Evolutionary conservation across 2,797 vertebrate species (phyloP).

Genomic region (Anabacerthia variegaticeps): DNA sequence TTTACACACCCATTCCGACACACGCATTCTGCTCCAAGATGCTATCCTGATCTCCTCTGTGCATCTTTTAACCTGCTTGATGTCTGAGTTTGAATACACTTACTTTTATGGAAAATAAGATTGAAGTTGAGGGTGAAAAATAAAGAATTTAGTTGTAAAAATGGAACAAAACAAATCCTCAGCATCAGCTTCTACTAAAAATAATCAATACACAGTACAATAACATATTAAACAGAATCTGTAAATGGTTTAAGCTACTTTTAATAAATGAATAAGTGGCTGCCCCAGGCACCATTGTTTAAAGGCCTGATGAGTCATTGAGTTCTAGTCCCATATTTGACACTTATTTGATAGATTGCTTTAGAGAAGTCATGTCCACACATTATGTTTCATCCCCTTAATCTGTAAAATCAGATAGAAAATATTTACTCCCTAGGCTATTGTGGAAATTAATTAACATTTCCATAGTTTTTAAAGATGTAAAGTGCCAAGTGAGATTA

Average conservation of each 20-base stretch:
- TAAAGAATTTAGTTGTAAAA: background rate
- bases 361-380: background rate
- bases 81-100: background rate
- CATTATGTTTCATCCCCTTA: background rate
- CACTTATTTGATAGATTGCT: background rate
- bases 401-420: constrained; percentile 46
- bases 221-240: background rate
- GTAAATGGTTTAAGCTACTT: background rate
- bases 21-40: background rate
- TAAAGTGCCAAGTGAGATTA: constrained; percentile 27
- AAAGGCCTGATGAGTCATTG: background rate
- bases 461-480: constrained; percentile 51
- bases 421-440: constrained; percentile 58
- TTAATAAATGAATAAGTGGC: background rate
- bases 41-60: background rate
- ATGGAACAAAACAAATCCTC: background rate
- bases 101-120: background rate
- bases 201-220: background rate
- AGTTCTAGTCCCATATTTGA: background rate
- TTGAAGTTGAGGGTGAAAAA: background rate
- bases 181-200: background rate
- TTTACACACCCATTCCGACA: background rate
- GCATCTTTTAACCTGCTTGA: background rate
- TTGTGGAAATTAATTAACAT: constrained; percentile 54
- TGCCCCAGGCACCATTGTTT: background rate